Evolutionary conservation across 1,140 invertebrate genomes (phyloP), one percentile per base, ranked within the genome.

Genomic region (Diprion similis): DNA sequence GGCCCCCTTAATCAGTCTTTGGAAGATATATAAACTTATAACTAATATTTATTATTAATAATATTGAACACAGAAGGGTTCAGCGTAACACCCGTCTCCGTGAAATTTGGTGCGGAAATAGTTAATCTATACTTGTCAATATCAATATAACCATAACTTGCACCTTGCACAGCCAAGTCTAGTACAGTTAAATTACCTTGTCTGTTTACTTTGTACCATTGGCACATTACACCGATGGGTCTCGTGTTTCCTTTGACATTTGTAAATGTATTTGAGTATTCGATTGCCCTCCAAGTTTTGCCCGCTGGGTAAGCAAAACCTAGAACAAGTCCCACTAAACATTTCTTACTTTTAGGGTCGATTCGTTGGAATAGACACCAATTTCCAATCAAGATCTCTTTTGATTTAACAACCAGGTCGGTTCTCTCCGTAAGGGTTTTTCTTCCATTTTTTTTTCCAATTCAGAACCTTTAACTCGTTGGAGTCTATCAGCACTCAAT

Each of bases 341-440:
- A 72, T 8, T 46, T 46, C n/a, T 15, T 15, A 10, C 45, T 48
- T 15, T 51, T 51, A 51, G 48, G 48, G 46, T 68, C 71, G 17
- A 66, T 66, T 64, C 18, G 18, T 75, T 72, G 66, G 59, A 75
- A 75, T 17, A 75, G 17, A 64, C 71, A 75, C 67, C 59, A 75
- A 37, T 75, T 70, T 2, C 71, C 45, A 48, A 72, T 48, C 45
- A 46, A 45, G 37, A 75, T 18, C 64, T 73, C 66, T 68, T 72
- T 45, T 51, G 46, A 72, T 64, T 51, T 51, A 15, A 51, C 48
- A 51, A 51, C 48, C 48, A 51, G 48, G 48, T 51, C 48, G 15
- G 9, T 51, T 51, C 48, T 51, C 48, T 51, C 48, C 48, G 48
- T 51, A 51, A 51, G 48, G 48, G 48, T 51, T 10, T 15, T 51